phyloP scores from a whole-genome alignment of 1,140 invertebrate genomes.

The Globodera ellingtonae region DNA sequence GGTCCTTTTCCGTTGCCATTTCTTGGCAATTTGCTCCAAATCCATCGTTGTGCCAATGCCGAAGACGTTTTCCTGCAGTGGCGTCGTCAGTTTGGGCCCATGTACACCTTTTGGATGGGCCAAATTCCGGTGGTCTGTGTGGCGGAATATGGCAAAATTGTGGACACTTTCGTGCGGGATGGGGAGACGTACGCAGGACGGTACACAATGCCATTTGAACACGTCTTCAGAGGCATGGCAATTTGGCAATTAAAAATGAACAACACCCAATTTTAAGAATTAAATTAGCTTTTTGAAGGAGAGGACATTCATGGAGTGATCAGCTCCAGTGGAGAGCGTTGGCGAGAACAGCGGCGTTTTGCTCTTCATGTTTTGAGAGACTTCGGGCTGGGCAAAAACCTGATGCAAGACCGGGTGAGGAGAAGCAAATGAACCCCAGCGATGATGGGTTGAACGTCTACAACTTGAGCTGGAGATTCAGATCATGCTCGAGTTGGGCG shows the following conservation, averaged over 20 bases:
- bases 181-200: slow-evolving; percentile 51
- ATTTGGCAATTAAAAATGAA: slow-evolving; percentile 36
- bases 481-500: slow-evolving; percentile 39
- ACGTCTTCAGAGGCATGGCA: slow-evolving; percentile 30
- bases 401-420: slow-evolving; percentile 40
- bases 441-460: neutral
- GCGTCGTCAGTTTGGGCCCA: too few species aligned
- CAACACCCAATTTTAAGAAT: slow-evolving; percentile 28
- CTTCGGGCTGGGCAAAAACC: slow-evolving; percentile 52
- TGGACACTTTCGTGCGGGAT: slow-evolving; percentile 50
- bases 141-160: slow-evolving; percentile 44
- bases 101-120: too few species aligned
- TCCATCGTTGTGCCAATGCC: neutral
- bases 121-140: neutral
- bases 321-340: too few species aligned
- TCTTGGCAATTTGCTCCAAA: neutral
- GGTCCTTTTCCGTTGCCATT: neutral
- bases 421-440: too few species aligned
- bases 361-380: slow-evolving; percentile 50
- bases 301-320: too few species aligned
- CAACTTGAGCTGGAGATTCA: slow-evolving; percentile 10
- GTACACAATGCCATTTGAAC: slow-evolving; percentile 35
- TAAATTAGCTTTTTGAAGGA: slow-evolving; percentile 28
- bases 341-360: slow-evolving; percentile 53
- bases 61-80: too few species aligned